Evolutionary conservation across 2,797 vertebrate genomes (phyloP), one percentile per base, ranked within the genome.

Genomic region (Hydrolagus colliei): DNA sequence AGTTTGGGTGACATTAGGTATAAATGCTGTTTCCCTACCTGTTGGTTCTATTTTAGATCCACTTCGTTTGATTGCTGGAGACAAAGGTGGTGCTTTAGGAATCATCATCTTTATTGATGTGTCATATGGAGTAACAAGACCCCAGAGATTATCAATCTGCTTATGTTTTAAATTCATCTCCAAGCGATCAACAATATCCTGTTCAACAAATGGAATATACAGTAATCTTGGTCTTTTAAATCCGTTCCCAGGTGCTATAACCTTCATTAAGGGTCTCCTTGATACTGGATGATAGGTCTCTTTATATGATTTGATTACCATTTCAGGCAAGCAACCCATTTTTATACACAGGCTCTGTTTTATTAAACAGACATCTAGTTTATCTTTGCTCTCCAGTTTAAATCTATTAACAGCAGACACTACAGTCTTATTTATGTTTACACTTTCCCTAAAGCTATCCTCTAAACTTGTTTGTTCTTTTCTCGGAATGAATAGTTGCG

Each of bases 151-250:
- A 22, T 72, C 59, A 72, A 86, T 35, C 59, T 52, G 67, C 61
- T 73, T 86, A 41, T 72, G 85, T 14, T 27, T 86, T 72, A 86
- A 72, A 20, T 86, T 86, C 41, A 73, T 72, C 68, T 73, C 85
- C 14, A 86, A 59, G 27, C 20, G 35, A 73, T 86, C 6, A 72
- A 86, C 16, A 62, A 73, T 61, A 86, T 72, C 68, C 41, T 86
- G 85, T 16, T 86, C 41, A 61, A 22, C 59, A 72, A 86, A 86
- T 71, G 72, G 27, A 72, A 86, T 59, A 41, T 20, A 5, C 41
- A 68, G 13, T n/a, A 73, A 71, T 59, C 85, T 86, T 72, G 68
- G n/a, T 73, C 41, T 86, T 67, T 59, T 61, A 73, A 86, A 73
- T 32, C 85, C 71, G n/a, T 86, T 22, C 22, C 72, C 32, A 32